Base-by-base conservation (phyloP, 2,888 invertebrate species). In the Pristionchus japonicus region DNA sequence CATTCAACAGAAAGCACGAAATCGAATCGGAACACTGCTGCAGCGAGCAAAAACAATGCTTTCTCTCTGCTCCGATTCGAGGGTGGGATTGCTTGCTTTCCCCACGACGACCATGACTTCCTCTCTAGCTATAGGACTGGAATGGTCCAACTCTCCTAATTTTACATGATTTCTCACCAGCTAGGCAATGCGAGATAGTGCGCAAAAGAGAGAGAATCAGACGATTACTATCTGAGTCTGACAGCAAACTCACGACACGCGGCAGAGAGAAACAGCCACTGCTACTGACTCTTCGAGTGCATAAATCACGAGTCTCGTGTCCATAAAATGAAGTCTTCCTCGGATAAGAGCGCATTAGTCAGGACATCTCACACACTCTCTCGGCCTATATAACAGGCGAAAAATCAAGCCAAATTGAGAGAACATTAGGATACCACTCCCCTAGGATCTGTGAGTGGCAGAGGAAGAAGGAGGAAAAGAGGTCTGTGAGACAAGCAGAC, bases 211-310 rank as follows among this genome's bases (percentile, higher is more conserved):
- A n/a, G n/a, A n/a, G n/a, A n/a, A n/a, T n/a, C n/a, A n/a, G n/a
- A n/a, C n/a, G n/a, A n/a, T n/a, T n/a, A n/a, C n/a, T n/a, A n/a
- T n/a, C n/a, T n/a, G n/a, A n/a, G 49, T 7, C 7, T 1, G 52
- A 52, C 57, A 57, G n/a, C 70, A 70, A 37, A 70, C 70, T 70
- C n/a, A n/a, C 34, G 70, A 70, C 70, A 70, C 70, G 37, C 70
- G 37, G 34, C 3, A n/a, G 11, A 37, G 37, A n/a, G 34, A 37
- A 31, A 17, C 34, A 67, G 34, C 31, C 13, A 34, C 34, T 31
- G n/a, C n/a, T n/a, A n/a, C n/a, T 13, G 31, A 9, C 27, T 27
- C 34, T n/a, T n/a, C n/a, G n/a, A 37, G 70, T 40, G 70, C 70
- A 70, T 70, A 70, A 70, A 70, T 70, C 70, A 70, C 70, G 37